Conservation (phyloP, 2,888 invertebrate genomes). For the Drosophila planitibia region DNA sequence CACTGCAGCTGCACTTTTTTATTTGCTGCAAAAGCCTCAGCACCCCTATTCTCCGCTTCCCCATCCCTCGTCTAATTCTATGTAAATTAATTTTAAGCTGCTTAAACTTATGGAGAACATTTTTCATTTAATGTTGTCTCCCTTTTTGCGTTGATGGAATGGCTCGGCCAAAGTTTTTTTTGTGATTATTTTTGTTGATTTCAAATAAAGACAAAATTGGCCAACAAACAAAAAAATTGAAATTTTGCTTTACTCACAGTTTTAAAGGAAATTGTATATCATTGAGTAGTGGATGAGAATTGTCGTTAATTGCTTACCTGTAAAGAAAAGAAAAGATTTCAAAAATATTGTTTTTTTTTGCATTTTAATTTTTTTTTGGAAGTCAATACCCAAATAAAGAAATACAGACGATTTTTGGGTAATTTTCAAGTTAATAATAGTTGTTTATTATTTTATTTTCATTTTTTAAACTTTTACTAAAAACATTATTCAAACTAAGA, state of each 20-base stretch:
- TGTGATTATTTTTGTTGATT: slow-evolving; percentile 13
- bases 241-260: slow-evolving; percentile 37
- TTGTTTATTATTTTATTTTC: not conserved
- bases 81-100: slow-evolving; percentile 81
- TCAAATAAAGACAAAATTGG: slow-evolving; percentile 9
- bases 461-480: not conserved
- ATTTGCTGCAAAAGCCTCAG: slow-evolving; percentile 15
- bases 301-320: slow-evolving; percentile 62
- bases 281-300: not conserved
- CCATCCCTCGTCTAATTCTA: slow-evolving; percentile 24
- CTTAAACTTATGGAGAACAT: slow-evolving; percentile 72
- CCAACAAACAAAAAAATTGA: not conserved
- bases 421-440: too few species aligned
- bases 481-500: not conserved
- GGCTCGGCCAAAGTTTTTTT: slow-evolving; percentile 24
- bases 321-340: slow-evolving; percentile 30
- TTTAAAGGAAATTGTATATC: not conserved
- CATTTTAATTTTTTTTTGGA: not conserved
- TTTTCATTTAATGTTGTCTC: slow-evolving; percentile 66
- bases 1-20: slow-evolving; percentile 57
- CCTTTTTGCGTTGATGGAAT: slow-evolving; percentile 39
- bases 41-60: not conserved
- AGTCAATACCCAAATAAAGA: not conserved
- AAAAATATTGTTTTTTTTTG: not conserved
- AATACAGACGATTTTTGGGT: not conserved